Evolutionary conservation across 23 tunicate genomes (phyloP), one percentile per base, ranked within the genome.

Genomic region (Ascidia mentula): DNA sequence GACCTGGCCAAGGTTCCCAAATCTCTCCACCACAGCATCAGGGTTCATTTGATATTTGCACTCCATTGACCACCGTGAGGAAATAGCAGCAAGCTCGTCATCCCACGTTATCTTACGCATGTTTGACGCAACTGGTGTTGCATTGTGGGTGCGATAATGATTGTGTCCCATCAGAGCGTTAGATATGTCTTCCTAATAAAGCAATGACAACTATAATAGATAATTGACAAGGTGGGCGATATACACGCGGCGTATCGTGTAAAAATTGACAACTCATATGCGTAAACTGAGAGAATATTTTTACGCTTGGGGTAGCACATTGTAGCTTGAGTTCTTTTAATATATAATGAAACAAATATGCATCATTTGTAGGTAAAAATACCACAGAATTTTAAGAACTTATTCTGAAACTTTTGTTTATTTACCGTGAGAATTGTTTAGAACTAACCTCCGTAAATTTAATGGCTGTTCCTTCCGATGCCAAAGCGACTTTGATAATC

Each of bases 91-190:
- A 18, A 74, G 46, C 24, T 74, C 46, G 38, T 74, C 78, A 36
- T 74, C 78, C 78, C 78, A 74, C 78, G 78, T 74, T 12, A 74
- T 38, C 33, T 28, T 2, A 20, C 78, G 45, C 78, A 74, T 74
- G 46, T 74, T 46, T 5, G 78, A 38, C 33, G 78, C 78, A 1
- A 39, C 34, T 7, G 78, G 78, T 28, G 78, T 74, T 74, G 78
- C 78, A 74, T 74, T 74, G 46, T 74, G 78, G 46, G 46, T 37
- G 26, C 78, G 78, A 18, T 36, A 36, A 36, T 74, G 78, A 46
- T 74, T 74, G 46, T 74, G 78, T 12, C 78, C 78, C n/a, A 7
- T 7, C 15, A 74, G 17, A 28, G 38, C 46, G 78, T 74, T 74
- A 13, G 20, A 36, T 74, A 37, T 36, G 78, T 34, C n/a, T 34